Percentiles rank a stretch among this genome's conserved stretches.
These are phyloP conservation scores for Mycogona germanica DNA, from an alignment of 2,888 invertebrate genomes.

Conservation along the genomic window DNA sequence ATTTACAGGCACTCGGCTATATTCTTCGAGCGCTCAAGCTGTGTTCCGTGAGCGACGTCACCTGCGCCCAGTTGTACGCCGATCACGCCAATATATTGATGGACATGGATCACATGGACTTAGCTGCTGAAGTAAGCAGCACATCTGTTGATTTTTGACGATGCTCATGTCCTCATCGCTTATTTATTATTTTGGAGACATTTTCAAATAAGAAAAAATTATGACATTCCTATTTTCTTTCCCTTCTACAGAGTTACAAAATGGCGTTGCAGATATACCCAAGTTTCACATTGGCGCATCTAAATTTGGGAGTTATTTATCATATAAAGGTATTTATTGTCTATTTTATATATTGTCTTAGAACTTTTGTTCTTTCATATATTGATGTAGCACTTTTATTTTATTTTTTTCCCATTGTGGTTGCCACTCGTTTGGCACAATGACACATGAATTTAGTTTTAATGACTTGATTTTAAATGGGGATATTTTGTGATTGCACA, in stretches of 20 bases:
- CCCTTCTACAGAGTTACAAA: constrained; percentile 24
- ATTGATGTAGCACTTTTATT: too few relatives aligned
- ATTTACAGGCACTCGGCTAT: constrained; percentile 24
- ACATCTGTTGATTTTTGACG: not conserved
- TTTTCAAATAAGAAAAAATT: not conserved
- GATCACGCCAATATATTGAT: constrained; percentile 26
- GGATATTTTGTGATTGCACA: too few relatives aligned
- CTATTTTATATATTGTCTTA: too few relatives aligned
- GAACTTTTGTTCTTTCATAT: too few relatives aligned
- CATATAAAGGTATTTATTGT: constrained; percentile 26
- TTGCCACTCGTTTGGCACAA: not conserved
- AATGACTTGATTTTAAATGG: too few relatives aligned
- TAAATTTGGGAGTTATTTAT: constrained; percentile 26
- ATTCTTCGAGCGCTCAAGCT: constrained; percentile 24
- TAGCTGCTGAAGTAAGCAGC: constrained; percentile 24
- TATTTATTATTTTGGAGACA: too few relatives aligned
- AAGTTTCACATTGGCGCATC: constrained; percentile 24
- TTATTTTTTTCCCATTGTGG: constrained; percentile 1
- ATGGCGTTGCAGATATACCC: constrained; percentile 25
- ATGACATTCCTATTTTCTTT: not conserved
- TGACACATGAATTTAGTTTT: not conserved
- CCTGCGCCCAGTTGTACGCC: constrained; percentile 25
- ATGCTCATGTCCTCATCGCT: too few relatives aligned
- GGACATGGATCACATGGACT: constrained; percentile 25
- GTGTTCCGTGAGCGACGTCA: constrained; percentile 21